A percentile compares a stretch with the other conserved stretches of the same genome.
These are phyloP conservation scores for Melanotaenia duboulayi DNA, from an alignment of 2,113 vertebrate species.

Conservation along the genomic window DNA sequence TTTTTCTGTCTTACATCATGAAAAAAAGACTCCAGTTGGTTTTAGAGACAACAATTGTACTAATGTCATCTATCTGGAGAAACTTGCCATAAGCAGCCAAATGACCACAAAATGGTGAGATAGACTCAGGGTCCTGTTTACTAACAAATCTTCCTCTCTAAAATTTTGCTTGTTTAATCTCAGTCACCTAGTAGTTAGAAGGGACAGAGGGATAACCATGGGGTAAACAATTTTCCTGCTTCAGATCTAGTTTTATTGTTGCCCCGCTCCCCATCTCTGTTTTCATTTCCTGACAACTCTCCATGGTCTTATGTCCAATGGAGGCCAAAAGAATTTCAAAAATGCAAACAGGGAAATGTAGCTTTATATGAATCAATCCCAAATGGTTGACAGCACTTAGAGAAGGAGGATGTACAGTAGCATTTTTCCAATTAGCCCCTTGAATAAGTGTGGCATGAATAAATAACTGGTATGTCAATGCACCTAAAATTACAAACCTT, in stretches of 20 bases:
- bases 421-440: not conserved
- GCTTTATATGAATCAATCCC: not conserved
- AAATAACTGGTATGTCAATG: not conserved
- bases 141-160: not conserved
- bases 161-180: not conserved
- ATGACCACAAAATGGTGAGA: not conserved
- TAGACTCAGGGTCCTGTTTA: not conserved
- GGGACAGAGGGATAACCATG: not conserved
- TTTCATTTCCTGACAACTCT: slow-evolving; percentile 5
- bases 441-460: not conserved
- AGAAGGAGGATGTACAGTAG: not conserved
- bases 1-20: slow-evolving; percentile 1
- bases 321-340: slow-evolving; percentile 6
- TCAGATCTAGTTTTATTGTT: slow-evolving; percentile 3
- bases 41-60: not conserved
- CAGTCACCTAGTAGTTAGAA: slow-evolving; percentile 9
- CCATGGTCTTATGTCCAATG: not conserved
- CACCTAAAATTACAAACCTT: not conserved
- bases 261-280: not conserved
- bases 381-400: not conserved
- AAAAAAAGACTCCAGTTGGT: slow-evolving; percentile 3
- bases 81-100: slow-evolving; percentile 6
- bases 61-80: not conserved
- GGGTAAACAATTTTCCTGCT: slow-evolving; percentile 6
- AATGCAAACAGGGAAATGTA: not conserved